Evolutionary conservation across 2,888 invertebrate species (phyloP).

Genomic region (Agriotes lineatus): DNA sequence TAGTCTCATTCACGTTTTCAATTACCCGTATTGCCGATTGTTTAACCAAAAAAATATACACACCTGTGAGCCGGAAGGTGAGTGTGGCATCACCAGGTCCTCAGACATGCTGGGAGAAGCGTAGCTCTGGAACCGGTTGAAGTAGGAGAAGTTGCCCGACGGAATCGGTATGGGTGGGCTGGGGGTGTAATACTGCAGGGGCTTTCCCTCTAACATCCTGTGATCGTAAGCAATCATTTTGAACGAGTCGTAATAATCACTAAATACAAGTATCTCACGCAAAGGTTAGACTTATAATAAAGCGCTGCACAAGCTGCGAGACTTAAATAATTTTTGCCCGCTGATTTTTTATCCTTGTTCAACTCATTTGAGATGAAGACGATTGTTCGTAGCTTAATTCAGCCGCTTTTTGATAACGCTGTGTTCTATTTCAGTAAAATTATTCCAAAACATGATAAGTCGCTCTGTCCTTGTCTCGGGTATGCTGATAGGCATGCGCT

Average conservation of each 20-base stretch:
- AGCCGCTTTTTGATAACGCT: slow-evolving; percentile 18
- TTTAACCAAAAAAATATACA: slow-evolving; percentile 16
- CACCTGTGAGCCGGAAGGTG: slow-evolving; percentile 63
- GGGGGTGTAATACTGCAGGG: slow-evolving; percentile 58
- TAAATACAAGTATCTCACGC: not conserved
- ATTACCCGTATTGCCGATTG: too few species aligned
- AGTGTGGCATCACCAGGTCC: slow-evolving; percentile 59
- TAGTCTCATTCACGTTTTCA: too few species aligned
- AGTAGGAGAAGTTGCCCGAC: slow-evolving; percentile 30
- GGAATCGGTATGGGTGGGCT: slow-evolving; percentile 38
- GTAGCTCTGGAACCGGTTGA: slow-evolving; percentile 31
- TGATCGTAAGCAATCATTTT: slow-evolving; percentile 59
- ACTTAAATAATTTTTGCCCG: slow-evolving; percentile 21
- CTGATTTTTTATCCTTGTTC: slow-evolving; percentile 28
- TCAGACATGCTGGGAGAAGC: slow-evolving; percentile 54
- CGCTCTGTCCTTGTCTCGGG: slow-evolving; percentile 32
- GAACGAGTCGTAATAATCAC: not conserved
- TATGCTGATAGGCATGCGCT: not conserved
- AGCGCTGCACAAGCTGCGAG: not conserved
- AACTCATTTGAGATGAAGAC: not conserved
- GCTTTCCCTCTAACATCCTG: slow-evolving; percentile 62
- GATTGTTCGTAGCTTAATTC: slow-evolving; percentile 34
- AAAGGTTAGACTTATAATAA: slow-evolving; percentile 17
- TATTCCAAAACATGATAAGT: slow-evolving; percentile 37
- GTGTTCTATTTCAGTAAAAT: slow-evolving; percentile 21